Evolutionary conservation across 1,140 invertebrate species (phyloP).

Genomic region (Bilobella aurantiaca): DNA sequence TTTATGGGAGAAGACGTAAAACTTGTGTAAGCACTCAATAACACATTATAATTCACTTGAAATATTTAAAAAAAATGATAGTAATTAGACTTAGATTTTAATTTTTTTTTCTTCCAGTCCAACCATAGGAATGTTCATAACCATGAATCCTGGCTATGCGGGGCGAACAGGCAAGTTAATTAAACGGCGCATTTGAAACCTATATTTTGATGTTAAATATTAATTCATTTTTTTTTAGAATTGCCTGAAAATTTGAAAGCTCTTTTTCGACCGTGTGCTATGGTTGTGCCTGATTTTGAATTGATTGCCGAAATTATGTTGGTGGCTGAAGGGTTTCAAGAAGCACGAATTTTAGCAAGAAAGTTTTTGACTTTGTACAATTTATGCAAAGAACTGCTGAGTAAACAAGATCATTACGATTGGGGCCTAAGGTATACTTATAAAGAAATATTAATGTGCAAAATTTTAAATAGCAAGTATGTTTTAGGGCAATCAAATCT

Average conservation of each 20-base stretch:
- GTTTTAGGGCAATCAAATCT: slow-evolving; percentile 75
- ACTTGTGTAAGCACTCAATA: slow-evolving; percentile 45
- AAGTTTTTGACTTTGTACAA: slow-evolving; percentile 96
- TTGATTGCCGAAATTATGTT: slow-evolving; percentile 97
- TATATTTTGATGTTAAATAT: too few species aligned
- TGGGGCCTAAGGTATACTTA: slow-evolving; percentile 9
- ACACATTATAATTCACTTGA: too few species aligned
- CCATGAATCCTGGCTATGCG: slow-evolving; percentile 93
- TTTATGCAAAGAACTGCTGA: slow-evolving; percentile 83
- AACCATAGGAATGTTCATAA: slow-evolving; percentile 51
- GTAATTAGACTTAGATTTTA: too few species aligned
- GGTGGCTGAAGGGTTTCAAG: slow-evolving; percentile 93
- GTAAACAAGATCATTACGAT: slow-evolving; percentile 68
- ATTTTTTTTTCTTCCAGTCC: not conserved
- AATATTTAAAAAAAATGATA: too few species aligned
- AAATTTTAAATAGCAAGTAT: slow-evolving; percentile 7
- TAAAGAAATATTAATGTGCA: slow-evolving; percentile 85
- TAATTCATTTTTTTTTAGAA: slow-evolving; percentile 35
- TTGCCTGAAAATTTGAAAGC: slow-evolving; percentile 41
- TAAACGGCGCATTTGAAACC: too few species aligned
- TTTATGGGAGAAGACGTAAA: slow-evolving; percentile 88
- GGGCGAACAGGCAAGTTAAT: slow-evolving; percentile 65
- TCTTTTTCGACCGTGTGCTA: slow-evolving; percentile 70
- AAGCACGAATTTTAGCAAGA: slow-evolving; percentile 77
- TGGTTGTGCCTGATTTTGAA: slow-evolving; percentile 96